Conservation (phyloP, 2,797 vertebrate genomes). For the Heterohyrax brucei region DNA sequence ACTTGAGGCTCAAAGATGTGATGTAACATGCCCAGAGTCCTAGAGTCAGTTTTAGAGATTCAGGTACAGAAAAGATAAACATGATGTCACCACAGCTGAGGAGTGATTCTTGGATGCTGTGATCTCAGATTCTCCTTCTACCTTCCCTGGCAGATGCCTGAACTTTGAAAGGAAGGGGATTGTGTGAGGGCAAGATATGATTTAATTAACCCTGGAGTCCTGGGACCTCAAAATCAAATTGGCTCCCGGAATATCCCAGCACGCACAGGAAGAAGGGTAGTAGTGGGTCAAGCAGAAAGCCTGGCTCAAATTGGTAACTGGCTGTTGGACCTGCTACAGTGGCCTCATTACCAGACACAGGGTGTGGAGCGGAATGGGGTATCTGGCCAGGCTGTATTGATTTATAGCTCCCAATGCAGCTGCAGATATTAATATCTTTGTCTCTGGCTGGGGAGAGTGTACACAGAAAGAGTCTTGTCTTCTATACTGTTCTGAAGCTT, state of each 20-base stretch:
- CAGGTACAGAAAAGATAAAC: background rate
- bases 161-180: conserved; percentile 65
- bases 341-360: conserved; percentile 9
- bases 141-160: conserved; percentile 53
- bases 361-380: conserved; percentile 10
- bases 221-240: conserved; percentile 84
- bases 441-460: conserved; percentile 64
- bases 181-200: conserved; percentile 68
- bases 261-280: conserved; percentile 80
- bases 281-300: conserved; percentile 70
- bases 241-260: conserved; percentile 70
- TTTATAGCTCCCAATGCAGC: conserved; percentile 73
- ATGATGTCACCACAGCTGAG: background rate
- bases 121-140: background rate
- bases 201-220: conserved; percentile 82
- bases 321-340: conserved; percentile 6
- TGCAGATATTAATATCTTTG: conserved; percentile 82
- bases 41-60: background rate
- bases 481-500: conserved; percentile 11
- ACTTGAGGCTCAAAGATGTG: no score
- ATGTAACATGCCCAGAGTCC: no score
- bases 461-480: background rate
- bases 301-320: conserved; percentile 75
- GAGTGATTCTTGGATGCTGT: background rate
- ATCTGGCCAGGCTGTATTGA: conserved; percentile 69